phyloP scores from a whole-genome alignment of 2,113 vertebrate genomes.

The Tragelaphus scriptus region DNA sequence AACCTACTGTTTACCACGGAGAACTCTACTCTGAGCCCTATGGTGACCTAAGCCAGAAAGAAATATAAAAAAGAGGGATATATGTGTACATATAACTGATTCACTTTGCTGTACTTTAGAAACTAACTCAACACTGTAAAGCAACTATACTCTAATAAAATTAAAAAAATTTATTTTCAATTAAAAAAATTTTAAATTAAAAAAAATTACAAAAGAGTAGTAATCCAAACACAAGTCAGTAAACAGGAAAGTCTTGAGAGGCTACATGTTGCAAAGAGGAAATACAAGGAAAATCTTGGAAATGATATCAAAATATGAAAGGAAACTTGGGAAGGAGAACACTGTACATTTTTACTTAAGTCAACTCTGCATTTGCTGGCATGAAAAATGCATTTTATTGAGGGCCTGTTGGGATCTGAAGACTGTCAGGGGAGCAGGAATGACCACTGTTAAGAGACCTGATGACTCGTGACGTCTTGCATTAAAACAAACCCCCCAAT shows the following conservation, averaged over 20 bases:
- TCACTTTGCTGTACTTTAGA: not conserved
- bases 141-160: not conserved
- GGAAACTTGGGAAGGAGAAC: slow-evolving; percentile 45
- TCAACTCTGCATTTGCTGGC: slow-evolving; percentile 60
- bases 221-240: not conserved
- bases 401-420: not conserved
- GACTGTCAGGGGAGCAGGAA: slow-evolving; percentile 63
- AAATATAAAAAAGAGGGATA: not conserved
- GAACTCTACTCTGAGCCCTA: not conserved
- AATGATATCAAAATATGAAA: slow-evolving; percentile 55
- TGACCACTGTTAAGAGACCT: slow-evolving; percentile 71
- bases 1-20: not conserved
- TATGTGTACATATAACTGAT: not conserved
- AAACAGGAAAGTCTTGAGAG: slow-evolving; percentile 8
- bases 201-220: not conserved
- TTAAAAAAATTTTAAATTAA: not conserved
- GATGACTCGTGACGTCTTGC: slow-evolving; percentile 63
- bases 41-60: not conserved
- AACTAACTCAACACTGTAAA: not conserved
- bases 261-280: not conserved
- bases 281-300: not conserved
- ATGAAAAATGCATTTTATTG: slow-evolving; percentile 46
- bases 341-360: not conserved
- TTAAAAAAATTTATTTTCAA: not conserved
- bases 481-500: slow-evolving; percentile 50